Evolutionary conservation across 2,113 vertebrate genomes (phyloP).

Genomic region (Aldabrachelys gigantea): DNA sequence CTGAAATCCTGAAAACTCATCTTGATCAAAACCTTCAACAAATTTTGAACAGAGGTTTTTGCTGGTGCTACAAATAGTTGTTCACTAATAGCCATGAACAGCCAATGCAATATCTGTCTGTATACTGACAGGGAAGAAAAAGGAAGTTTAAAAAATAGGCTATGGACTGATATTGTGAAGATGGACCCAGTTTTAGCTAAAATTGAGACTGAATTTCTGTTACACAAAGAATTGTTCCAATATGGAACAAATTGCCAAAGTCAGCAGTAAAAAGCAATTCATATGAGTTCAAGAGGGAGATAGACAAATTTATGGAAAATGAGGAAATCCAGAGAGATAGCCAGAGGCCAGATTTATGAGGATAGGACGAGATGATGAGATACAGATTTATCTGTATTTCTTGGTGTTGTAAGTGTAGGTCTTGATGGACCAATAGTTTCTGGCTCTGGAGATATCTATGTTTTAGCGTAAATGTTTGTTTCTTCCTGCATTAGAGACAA

Average conservation of each 20-base stretch:
- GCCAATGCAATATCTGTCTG: no score
- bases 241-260: neutral
- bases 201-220: conserved; percentile 28
- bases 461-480: conserved; percentile 35
- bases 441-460: conserved; percentile 35
- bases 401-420: conserved; percentile 41
- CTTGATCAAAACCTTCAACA: no score
- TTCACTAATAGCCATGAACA: neutral
- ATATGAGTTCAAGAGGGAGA: conserved; percentile 16
- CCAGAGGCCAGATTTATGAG: conserved; percentile 36
- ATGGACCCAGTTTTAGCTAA: neutral
- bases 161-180: neutral
- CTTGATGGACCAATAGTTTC: conserved; percentile 51
- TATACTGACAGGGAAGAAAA: neutral
- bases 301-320: conserved; percentile 46
- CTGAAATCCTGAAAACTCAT: neutral
- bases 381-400: conserved; percentile 34
- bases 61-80: neutral
- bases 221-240: conserved; percentile 13
- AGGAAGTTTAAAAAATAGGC: neutral
- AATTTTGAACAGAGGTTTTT: neutral
- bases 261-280: neutral
- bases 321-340: conserved; percentile 42
- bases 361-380: conserved; percentile 35
- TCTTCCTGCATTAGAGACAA: conserved; percentile 51